Evolutionary conservation across 2,888 invertebrate species (phyloP), one percentile per base, ranked within the genome.

Genomic region (Thysanoteuthis rhombus): DNA sequence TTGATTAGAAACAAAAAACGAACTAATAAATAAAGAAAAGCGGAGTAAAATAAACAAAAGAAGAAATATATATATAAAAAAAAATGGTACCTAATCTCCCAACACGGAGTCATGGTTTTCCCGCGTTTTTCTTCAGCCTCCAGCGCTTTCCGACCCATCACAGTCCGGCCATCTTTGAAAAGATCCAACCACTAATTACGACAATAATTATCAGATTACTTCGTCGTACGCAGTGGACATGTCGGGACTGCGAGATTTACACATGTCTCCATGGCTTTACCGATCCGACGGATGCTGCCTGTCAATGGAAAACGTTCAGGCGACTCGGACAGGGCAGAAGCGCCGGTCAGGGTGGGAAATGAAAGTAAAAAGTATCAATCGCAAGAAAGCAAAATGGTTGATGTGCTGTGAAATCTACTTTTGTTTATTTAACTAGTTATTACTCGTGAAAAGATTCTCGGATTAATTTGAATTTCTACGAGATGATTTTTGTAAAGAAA

Each of bases 151-250:
- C 91, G 91, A 40, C 39, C 91, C 39, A 25, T 91, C 91, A 22
- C 39, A 91, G 39, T 42, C 42, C 91, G 28, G 91, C 91, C 91
- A 91, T 40, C 91, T 39, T 42, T 28, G 91, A 91, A 39, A 38
- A 91, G 91, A 42, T 91, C 39, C 91, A 39, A 91, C 42, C 42
- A 91, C 91, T 91, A 75, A 75, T 75, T 75, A 75, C 75, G 75
- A 16, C 75, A 36, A 36, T 75, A 75, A 75, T 75, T 75, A 75
- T 75, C 75, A 36, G 75, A n/a, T 75, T 75, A 75, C 75, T 75
- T 75, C 12, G 75, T 75, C 75, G 75, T n/a, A 75, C 16, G 75
- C 75, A 75, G 75, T 16, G 36, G 75, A 75, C 75, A 75, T 75
- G 75, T 75, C 75, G 75, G 75, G 75, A 75, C 75, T 75, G 75